Base-by-base conservation (phyloP, 2,888 invertebrate genomes). In the Lomographa bimaculata region DNA sequence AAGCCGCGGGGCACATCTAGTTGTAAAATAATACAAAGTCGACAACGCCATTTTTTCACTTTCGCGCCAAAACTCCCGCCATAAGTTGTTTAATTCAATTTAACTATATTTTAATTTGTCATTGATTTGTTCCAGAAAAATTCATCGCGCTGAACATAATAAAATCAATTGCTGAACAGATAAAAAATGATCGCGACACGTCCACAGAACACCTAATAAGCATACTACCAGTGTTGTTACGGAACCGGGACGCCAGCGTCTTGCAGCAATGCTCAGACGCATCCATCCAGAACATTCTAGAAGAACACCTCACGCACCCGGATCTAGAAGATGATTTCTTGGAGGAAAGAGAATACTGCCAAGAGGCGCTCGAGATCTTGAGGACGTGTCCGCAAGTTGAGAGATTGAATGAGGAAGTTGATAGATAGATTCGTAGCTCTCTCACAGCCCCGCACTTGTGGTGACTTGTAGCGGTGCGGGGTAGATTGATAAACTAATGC, bases 141-240 rank as follows among this genome's bases (percentile, higher is more conserved):
- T 77, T 82, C 50, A 56, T 81, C 3, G 42, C 60, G n/a, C 47
- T 60, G 5, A 74, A 82, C 34, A 45, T 84, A 0, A 65, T 82
- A 0, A 42, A 52, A 7, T 55, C 51, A 0, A 57, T 86, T 9
- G 60, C 71, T 0, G 53, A 59, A 0, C 66, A 71, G 19, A 46
- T 89, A 0, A 65, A 66, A 17, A 27, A 33, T 0, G 64, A 66
- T 0, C 60, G 71, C 0, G 71, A 79, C 18, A 62, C 67, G 0
- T 60, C 71, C 1, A 69, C 85, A 0, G 84, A 84, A 23, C 83
- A 87, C 9, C 23, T 86, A 0, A 66, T 89, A 1, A 61, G 64
- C 37, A 59, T 79, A 1, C 57, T 89, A 0, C 37, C 63, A 0
- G 51, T 62, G 0, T 46, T 86, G 1, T 21, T 77, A 0, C 66